These are phyloP conservation scores for Camponotus floridanus DNA, from an alignment of 1,140 invertebrate genomes.

Conservation along the genomic window DNA sequence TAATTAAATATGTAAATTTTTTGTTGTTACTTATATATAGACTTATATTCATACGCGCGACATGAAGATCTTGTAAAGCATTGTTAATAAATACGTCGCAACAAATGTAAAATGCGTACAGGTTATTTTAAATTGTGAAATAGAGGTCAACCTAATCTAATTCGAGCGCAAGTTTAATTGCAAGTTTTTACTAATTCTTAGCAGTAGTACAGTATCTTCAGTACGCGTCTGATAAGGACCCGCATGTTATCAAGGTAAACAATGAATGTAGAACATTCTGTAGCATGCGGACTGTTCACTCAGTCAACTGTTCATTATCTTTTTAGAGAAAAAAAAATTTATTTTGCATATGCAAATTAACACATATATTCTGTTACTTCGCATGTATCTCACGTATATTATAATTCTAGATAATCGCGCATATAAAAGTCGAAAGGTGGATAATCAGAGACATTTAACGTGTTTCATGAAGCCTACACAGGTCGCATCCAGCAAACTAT, in stretches of 20 bases:
- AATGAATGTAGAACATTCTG: constrained; percentile 4
- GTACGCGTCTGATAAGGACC: constrained; percentile 17
- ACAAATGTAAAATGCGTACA: background rate
- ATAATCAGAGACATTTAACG: background rate
- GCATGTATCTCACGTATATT: constrained; percentile 12
- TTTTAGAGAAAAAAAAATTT: background rate
- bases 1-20: constrained; percentile 37
- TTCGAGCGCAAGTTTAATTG: background rate
- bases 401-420: background rate
- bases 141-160: background rate
- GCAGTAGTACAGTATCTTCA: background rate
- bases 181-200: constrained; percentile 15
- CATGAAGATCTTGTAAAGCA: constrained; percentile 66
- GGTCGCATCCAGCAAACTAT: background rate
- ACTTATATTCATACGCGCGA: constrained; percentile 1
- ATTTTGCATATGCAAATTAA: constrained; percentile 21
- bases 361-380: constrained; percentile 29
- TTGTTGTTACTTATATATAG: constrained; percentile 44
- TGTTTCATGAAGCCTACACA: background rate
- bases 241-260: constrained; percentile 50
- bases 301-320: too few relatives aligned
- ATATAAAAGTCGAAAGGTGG: constrained; percentile 22
- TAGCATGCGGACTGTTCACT: background rate
- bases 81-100: constrained; percentile 72
- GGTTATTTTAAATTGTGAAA: background rate